Base-by-base conservation (phyloP, 2,888 invertebrate genomes). In the Eupithecia centaureata region DNA sequence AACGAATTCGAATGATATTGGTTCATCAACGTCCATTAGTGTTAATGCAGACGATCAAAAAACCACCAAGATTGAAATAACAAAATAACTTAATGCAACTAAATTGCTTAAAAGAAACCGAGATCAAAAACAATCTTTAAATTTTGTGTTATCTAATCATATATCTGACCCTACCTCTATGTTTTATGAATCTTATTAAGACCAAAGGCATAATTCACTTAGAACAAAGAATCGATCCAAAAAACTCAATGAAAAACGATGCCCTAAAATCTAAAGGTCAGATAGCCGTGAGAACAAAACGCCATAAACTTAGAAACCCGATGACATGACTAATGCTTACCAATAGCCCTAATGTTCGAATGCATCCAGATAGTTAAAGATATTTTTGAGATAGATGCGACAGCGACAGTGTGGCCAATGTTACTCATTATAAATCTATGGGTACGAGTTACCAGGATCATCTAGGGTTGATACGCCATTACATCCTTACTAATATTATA, bases 311-410 rank as follows among this genome's bases (percentile, higher is more conserved):
- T 65, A 62, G 61, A 68, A 74, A 69, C 68, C 57, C 62, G 70
- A 76, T 74, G 73, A 74, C 72, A 70, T 76, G 75, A 76, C 75
- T 76, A 74, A 76, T 74, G 74, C 64, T 72, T 65, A 64, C 70
- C 66, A 68, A 67, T 70, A 58, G 57, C 63, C 56, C 28, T 30
- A 58, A 61, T 58, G 58, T 67, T 63, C 63, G 56, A 61, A 67
- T 68, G 32, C 54, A 57, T 35, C 56, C 59, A 57, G 68, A 67
- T 66, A 62, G 25, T 32, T 61, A 51, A 58, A 47, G 47, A 57
- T 63, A 51, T 62, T 59, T 57, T 60, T 58, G 42, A 63, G 61
- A 63, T 62, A 63, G 57, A 66, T 58, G 65, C 61, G 59, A 52
- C 52, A 47, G 22, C 57, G 22, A 32, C 63, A 51, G 42, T 57